Conservation (phyloP, 64 coral and sea anemone species). For the Platygyra sinensis region DNA sequence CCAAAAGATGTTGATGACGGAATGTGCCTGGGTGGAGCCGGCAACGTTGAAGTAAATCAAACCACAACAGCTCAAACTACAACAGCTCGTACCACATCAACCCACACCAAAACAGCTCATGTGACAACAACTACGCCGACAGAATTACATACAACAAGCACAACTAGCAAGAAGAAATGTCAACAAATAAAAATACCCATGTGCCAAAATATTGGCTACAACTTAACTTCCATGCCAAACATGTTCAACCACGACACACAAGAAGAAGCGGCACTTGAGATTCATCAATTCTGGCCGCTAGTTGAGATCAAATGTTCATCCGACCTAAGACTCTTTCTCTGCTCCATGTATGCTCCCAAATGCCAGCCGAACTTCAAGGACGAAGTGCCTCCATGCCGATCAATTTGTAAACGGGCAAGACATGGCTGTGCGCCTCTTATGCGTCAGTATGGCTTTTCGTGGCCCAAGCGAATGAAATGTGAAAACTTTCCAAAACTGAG, state of each 20-base stretch:
- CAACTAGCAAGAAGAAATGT: conserved; percentile 5
- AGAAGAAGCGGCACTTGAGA: not conserved
- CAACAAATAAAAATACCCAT: conserved; percentile 26
- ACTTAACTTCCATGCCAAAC: conserved; percentile 63
- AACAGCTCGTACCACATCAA: too few species aligned
- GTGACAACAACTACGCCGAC: too few species aligned
- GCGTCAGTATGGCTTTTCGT: not conserved
- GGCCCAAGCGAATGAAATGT: conserved; percentile 37
- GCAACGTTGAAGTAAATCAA: too few species aligned
- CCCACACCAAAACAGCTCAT: too few species aligned
- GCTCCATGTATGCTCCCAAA: too few species aligned
- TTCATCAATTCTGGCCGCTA: conserved; percentile 45
- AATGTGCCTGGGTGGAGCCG: too few species aligned
- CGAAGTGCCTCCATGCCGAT: too few species aligned
- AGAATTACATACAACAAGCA: too few species aligned
- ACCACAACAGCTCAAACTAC: too few species aligned
- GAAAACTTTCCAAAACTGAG: conserved; percentile 10
- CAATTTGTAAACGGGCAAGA: conserved; percentile 71
- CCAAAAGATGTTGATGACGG: not conserved
- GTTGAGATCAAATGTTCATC: too few species aligned
- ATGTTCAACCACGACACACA: conserved; percentile 52
- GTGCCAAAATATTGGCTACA: conserved; percentile 60
- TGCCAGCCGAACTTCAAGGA: too few species aligned
- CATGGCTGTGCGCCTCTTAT: conserved; percentile 33
- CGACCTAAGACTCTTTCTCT: too few species aligned